Base-by-base conservation (phyloP, 2,888 invertebrate genomes). In the Abrostola triplasia region DNA sequence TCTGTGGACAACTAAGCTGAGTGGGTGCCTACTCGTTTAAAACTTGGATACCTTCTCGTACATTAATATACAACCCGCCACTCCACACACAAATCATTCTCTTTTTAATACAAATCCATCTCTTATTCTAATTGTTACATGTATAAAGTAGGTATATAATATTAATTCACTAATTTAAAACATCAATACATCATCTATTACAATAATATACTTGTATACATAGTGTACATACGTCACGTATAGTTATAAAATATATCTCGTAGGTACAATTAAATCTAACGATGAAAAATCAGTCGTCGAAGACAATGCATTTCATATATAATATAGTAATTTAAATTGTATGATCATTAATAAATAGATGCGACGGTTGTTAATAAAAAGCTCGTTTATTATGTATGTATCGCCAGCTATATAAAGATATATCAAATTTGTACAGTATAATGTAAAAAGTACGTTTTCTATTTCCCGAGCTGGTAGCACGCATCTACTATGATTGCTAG, bases 261-360 rank as follows among this genome's bases (percentile, higher is more conserved):
- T 24, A 24, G 24, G 24, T 85, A 85, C 83, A 84, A 80, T 82
- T 73, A 76, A 86, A 86, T 85, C 89, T 92, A 90, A 87, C 84
- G 80, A 90, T 90, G 89, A 93, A 93, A 79, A 92, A 92, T 94
- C 93, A 93, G 93, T 94, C 93, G 87, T 89, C 84, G 86, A 88
- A 90, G 90, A 91, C 88, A 88, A 88, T 85, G 80, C 80, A 78
- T 73, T 76, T 59, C 56, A 70, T 77, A 79, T 79, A 80, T 80
- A 78, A 77, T 73, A 68, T 70, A 70, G 63, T 77, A 76, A 71
- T 69, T 67, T 64, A 76, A 76, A 68, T 64, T 73, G 82, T 82
- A 80, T 81, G 84, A 79, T 75, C 80, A 83, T 79, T 80, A 79
- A 66, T 53, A 57, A 66, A 64, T 64, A 79, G 47, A 84, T 82